Conservation (phyloP, 1,140 invertebrate species). For the Zaprionus lachaisei region DNA sequence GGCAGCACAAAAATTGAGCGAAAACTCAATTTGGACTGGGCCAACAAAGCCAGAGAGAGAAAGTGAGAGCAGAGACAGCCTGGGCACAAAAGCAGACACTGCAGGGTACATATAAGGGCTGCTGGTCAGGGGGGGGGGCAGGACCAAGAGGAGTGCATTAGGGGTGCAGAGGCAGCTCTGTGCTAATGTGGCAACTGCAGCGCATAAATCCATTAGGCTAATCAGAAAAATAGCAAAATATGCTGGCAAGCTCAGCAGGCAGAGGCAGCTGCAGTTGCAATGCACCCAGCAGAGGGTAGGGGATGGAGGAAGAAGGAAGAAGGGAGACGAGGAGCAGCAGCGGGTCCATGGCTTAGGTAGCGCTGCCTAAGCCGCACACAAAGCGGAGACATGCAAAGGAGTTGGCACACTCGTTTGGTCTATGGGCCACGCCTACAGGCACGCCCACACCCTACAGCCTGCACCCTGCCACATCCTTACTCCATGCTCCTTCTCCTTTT, state of each 20-base stretch:
- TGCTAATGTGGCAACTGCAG: constrained; percentile 55
- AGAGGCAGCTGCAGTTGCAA: constrained; percentile 4
- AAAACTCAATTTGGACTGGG: constrained; percentile 49
- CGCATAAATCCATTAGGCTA: constrained; percentile 66
- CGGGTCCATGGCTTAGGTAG: not conserved
- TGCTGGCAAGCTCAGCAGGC: constrained; percentile 41
- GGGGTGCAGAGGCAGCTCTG: not conserved
- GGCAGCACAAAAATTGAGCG: constrained; percentile 47
- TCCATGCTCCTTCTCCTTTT: not conserved
- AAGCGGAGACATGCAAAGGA: constrained; percentile 32
- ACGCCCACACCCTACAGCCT: not conserved
- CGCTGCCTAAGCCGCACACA: constrained; percentile 34
- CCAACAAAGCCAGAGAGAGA: constrained; percentile 11
- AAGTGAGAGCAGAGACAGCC: not conserved
- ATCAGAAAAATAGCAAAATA: constrained; percentile 64
- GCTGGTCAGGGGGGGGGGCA: not conserved
- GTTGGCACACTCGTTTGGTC: not conserved
- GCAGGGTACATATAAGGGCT: not conserved
- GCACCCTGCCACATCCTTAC: no score
- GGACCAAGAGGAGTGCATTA: not conserved
- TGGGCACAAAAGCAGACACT: not conserved
- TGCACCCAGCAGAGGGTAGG: not conserved
- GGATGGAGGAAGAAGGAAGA: not conserved
- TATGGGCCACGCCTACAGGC: not conserved
- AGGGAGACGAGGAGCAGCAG: not conserved